phyloP scores from a whole-genome alignment of 2,797 vertebrate species.

The Cuculus canorus region DNA sequence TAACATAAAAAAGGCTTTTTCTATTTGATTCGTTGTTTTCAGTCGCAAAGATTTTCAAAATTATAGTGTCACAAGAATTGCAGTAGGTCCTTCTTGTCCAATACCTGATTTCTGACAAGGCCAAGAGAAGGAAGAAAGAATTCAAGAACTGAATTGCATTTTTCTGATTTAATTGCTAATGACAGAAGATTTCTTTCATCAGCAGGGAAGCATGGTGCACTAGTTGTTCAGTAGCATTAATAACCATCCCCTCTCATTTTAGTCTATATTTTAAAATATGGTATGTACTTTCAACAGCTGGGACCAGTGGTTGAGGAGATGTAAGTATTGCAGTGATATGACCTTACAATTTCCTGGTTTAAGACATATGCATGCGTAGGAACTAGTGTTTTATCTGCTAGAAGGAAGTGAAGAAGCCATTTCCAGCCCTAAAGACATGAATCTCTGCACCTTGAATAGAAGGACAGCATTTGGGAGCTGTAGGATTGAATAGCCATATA shows the following conservation, averaged over 20 bases:
- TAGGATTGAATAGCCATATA: neutral
- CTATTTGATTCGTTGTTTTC: neutral
- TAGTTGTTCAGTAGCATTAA: neutral
- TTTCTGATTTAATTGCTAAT: neutral
- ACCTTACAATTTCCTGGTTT: neutral
- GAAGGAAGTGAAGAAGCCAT: neutral
- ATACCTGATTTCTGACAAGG: neutral
- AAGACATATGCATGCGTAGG: neutral
- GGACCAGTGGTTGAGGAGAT: neutral
- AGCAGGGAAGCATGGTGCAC: neutral
- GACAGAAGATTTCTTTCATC: neutral
- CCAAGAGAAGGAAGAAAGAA: neutral
- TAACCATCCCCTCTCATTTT: neutral
- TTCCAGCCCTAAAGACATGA: conserved; percentile 14
- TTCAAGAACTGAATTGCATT: neutral
- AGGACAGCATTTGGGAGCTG: neutral
- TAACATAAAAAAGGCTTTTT: neutral
- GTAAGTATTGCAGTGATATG: neutral
- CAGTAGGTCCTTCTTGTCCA: neutral
- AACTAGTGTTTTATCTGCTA: neutral
- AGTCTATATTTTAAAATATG: neutral
- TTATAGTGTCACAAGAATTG: neutral
- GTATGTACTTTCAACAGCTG: neutral
- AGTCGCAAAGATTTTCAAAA: neutral
- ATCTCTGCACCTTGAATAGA: neutral